Conservation (phyloP, 1,140 invertebrate genomes). For the Trialeurodes vaporariorum region DNA sequence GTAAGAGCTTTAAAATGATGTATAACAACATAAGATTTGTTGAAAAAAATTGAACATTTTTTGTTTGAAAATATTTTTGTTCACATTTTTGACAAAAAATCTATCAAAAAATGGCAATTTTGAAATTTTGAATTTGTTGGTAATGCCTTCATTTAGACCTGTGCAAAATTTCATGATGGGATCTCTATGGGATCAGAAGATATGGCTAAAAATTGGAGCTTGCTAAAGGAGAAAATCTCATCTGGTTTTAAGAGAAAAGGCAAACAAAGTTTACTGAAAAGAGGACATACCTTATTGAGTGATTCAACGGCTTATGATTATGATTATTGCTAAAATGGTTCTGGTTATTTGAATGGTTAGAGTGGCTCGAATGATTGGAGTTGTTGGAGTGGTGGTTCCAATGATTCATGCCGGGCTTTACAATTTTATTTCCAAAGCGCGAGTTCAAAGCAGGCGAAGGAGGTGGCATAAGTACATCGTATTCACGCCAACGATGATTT, state of each 20-base stretch:
- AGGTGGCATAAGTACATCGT: not conserved
- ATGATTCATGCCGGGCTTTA: not conserved
- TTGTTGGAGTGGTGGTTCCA: not conserved
- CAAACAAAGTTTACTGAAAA: not conserved
- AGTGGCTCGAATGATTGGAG: not conserved
- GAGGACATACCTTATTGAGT: not conserved
- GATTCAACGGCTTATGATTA: not conserved
- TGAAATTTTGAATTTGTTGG: not conserved
- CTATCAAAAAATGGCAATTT: not conserved
- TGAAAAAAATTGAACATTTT: no score
- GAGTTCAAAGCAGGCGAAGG: not conserved
- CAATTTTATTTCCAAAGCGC: not conserved
- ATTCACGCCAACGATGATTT: not conserved
- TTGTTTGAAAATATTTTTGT: no score
- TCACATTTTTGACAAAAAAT: no score
- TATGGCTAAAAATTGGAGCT: no score
- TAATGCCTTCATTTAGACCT: not conserved
- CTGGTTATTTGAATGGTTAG: not conserved
- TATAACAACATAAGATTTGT: not conserved
- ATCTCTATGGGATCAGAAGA: no score
- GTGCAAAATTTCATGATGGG: no score
- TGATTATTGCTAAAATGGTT: not conserved
- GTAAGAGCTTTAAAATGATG: not conserved
- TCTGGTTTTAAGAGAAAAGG: not conserved
- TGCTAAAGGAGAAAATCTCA: not conserved